These are phyloP conservation scores for Rutpela maculata DNA, from an alignment of 2,888 invertebrate genomes.

Conservation along the genomic window DNA sequence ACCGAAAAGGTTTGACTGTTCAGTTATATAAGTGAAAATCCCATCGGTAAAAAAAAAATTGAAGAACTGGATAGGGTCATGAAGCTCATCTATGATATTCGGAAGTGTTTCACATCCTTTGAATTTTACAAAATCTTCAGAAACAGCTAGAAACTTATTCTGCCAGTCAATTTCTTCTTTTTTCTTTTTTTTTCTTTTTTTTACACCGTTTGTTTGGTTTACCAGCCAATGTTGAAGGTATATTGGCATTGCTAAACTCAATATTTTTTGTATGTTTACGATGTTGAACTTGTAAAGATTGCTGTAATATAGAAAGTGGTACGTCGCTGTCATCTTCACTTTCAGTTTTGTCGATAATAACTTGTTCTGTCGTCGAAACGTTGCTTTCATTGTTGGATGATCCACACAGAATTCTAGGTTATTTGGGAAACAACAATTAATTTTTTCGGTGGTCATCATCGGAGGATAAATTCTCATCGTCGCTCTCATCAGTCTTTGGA, in stretches of 20 bases:
- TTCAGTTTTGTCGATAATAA: neutral
- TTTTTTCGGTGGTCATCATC: neutral
- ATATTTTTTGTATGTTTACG: neutral
- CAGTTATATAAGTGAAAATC: slow-evolving; percentile 16
- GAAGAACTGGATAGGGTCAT: neutral
- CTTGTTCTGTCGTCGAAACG: neutral
- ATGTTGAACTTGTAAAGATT: neutral
- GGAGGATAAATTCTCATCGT: neutral
- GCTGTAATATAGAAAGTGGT: neutral
- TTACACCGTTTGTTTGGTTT: neutral
- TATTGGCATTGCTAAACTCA: neutral
- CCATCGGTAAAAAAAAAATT: slow-evolving; percentile 12
- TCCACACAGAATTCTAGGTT: neutral
- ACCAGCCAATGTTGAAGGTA: neutral
- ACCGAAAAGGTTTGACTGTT: slow-evolving; percentile 19
- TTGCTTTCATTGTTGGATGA: neutral
- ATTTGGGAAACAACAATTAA: neutral
- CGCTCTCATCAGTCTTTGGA: neutral
- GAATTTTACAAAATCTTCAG: slow-evolving; percentile 4
- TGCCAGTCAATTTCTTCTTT: neutral
- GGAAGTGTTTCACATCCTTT: neutral
- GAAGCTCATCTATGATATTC: neutral
- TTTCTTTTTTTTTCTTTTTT: neutral
- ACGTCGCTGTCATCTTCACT: neutral
- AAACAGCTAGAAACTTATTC: neutral